Conservation (phyloP, 2,113 vertebrate species). For the Poeciliopsis turrubarensis region DNA sequence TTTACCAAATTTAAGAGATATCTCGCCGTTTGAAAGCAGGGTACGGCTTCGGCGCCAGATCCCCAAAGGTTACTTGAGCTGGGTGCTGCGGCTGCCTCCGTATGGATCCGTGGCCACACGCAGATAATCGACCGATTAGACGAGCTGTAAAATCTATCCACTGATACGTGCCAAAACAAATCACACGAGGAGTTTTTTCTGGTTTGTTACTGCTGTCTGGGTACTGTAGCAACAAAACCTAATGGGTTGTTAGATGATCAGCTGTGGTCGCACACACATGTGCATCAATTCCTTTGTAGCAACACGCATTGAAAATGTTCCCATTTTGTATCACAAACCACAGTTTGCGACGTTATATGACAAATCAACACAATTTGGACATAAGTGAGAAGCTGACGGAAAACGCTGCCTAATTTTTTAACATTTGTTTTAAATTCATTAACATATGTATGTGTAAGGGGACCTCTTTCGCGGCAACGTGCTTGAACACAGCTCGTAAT, state of each 20-base stretch:
- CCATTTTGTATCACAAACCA: not conserved
- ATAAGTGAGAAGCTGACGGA: no score
- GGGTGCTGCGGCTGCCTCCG: slow-evolving; percentile 40
- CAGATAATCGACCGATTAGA: slow-evolving; percentile 21
- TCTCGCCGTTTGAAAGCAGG: slow-evolving; percentile 50
- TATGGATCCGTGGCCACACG: not conserved
- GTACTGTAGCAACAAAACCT: slow-evolving; percentile 45
- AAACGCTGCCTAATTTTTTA: no score
- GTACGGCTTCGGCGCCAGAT: slow-evolving; percentile 6
- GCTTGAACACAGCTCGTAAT: no score
- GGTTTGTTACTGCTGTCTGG: slow-evolving; percentile 31
- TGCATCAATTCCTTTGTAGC: not conserved
- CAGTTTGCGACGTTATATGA: not conserved
- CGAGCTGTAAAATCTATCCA: slow-evolving; percentile 13
- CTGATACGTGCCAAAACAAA: slow-evolving; percentile 33
- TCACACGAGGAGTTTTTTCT: slow-evolving; percentile 30
- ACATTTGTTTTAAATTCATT: no score
- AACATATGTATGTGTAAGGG: no score
- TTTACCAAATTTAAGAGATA: slow-evolving; percentile 58
- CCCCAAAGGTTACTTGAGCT: slow-evolving; percentile 35
- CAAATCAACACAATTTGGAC: not conserved
- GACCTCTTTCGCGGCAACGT: no score
- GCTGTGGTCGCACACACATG: slow-evolving; percentile 18
- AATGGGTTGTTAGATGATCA: slow-evolving; percentile 56
- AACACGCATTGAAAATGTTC: not conserved